phyloP scores from a whole-genome alignment of 2,113 vertebrate species.

The Nyctibius bracteatus region DNA sequence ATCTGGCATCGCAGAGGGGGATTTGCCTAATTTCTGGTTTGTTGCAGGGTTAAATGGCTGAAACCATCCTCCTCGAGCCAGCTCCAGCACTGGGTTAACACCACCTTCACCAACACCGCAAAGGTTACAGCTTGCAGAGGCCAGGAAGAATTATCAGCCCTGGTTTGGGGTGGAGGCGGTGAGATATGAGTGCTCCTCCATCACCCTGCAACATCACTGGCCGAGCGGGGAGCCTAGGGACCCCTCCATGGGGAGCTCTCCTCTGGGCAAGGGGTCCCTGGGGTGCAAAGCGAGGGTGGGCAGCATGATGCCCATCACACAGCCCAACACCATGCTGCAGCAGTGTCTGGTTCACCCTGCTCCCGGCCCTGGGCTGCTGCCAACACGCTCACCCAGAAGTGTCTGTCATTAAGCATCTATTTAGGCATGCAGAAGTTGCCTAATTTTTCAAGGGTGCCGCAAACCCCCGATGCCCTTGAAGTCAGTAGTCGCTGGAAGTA shows the following conservation, averaged over 20 bases:
- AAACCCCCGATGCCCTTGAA: not conserved
- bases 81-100: not conserved
- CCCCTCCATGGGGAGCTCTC: not conserved
- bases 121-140: not conserved
- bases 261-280: accelerated
- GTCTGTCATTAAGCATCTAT: slow-evolving; percentile 21
- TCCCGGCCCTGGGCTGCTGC: not conserved
- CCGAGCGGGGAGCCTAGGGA: not conserved
- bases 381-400: not conserved
- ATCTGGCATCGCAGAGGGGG: not conserved
- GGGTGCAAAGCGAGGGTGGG: not conserved
- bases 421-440: not conserved
- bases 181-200: not conserved
- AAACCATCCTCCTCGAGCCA: not conserved
- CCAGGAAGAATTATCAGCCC: not conserved
- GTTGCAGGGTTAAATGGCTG: not conserved
- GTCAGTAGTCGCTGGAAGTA: not conserved
- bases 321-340: not conserved
- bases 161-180: not conserved
- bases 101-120: not conserved
- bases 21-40: not conserved
- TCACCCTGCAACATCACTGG: accelerated
- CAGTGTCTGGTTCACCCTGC: not conserved
- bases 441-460: slow-evolving; percentile 20
- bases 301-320: not conserved